Evolutionary conservation across 2,888 invertebrate genomes (phyloP), one percentile per base, ranked within the genome.

Genomic region (Agrotis clavis): DNA sequence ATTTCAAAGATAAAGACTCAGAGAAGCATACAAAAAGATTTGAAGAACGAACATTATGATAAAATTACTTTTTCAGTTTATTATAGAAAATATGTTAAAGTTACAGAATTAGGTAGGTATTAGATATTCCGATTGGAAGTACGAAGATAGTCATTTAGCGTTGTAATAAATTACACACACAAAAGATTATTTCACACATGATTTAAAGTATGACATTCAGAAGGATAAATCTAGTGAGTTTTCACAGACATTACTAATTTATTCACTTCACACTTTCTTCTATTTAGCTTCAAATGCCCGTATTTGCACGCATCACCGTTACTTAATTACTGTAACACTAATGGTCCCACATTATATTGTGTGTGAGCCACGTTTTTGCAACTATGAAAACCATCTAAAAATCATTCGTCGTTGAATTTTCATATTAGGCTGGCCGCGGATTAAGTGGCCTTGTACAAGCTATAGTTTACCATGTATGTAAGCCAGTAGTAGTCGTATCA

Each of bases 261-360:
- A 80, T 82, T 65, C 56, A 80, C 25, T 70, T 68, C 74, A 80
- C 69, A 75, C 72, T 67, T 69, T 67, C 66, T 47, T 70, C 69
- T 60, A 67, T 81, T 74, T 62, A 71, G 45, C 57, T 74, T 48
- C 64, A 71, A 63, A 65, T 78, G 74, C 72, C 54, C 68, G 69
- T 76, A 66, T 72, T 66, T 74, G 73, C 72, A 71, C 60, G 62
- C 69, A 86, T 83, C 75, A 71, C 70, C 63, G 77, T 86, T 87
- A 86, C 83, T 81, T 88, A 86, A 84, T 83, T 84, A 82, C 72
- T 83, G 85, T 88, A 87, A 87, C 79, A 86, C 83, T 89, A 92
- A 90, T 92, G 93, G 92, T 91, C 92, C 92, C 92, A 93, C 92
- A 91, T 87, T 86, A 87, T 87, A 87, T 87, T 87, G 90, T 91